These are phyloP conservation scores for Hipposideros armiger DNA, from an alignment of 2,113 vertebrate genomes.

Conservation along the genomic window DNA sequence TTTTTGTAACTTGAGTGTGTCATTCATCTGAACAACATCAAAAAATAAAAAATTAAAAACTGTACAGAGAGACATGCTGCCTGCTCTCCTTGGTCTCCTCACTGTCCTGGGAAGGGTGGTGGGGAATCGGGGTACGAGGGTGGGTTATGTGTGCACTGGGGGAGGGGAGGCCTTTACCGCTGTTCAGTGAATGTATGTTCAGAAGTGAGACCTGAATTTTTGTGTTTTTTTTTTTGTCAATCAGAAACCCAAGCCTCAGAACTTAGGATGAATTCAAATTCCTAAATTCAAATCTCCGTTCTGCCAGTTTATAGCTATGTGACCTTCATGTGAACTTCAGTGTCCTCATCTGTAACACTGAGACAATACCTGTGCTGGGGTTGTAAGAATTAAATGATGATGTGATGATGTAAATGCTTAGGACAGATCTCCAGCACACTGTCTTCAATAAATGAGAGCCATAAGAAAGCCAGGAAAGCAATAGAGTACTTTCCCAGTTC, in stretches of 20 bases:
- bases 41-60: constrained; percentile 84
- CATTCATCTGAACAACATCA: constrained; percentile 85
- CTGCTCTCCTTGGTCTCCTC: constrained; percentile 56
- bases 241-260: constrained; percentile 3
- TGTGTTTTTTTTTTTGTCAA: not conserved
- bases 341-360: not conserved
- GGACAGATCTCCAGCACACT: not conserved
- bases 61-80: constrained; percentile 82
- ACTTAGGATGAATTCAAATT: constrained; percentile 50
- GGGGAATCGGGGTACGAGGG: not conserved
- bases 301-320: not conserved
- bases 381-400: not conserved
- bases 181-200: not conserved
- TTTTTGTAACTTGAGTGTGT: constrained; percentile 86
- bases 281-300: constrained; percentile 2
- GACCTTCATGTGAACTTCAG: not conserved
- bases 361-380: not conserved
- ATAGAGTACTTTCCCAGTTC: not conserved
- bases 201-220: not conserved
- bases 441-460: not conserved
- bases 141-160: too few relatives aligned
- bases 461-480: not conserved
- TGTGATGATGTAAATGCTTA: not conserved
- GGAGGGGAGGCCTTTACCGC: not conserved
- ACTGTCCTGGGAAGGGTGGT: constrained; percentile 12